A percentile compares a stretch with the other conserved stretches of the same genome.
Evolutionary conservation across 2,113 vertebrate species (phyloP).

Genomic region (Psittacus erithacus): DNA sequence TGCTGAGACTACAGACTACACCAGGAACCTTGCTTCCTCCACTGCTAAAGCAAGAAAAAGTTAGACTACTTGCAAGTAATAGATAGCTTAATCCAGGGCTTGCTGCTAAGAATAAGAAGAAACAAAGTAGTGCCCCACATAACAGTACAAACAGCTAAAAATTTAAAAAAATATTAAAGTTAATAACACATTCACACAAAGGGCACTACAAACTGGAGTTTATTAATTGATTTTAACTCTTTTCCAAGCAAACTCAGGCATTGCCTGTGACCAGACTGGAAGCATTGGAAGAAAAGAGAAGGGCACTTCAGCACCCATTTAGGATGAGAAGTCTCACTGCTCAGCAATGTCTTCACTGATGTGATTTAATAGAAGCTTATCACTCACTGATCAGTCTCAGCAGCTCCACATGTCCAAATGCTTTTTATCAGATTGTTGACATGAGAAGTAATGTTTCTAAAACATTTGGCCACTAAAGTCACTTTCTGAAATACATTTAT

Average conservation of each 20-base stretch:
- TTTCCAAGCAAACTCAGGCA: accelerated
- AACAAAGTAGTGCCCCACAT: background rate
- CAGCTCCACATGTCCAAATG: background rate
- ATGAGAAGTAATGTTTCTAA: background rate
- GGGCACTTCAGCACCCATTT: background rate
- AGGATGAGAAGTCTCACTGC: background rate
- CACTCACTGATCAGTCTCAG: background rate
- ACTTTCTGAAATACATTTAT: background rate
- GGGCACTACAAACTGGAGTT: background rate
- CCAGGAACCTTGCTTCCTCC: background rate
- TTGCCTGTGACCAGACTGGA: background rate
- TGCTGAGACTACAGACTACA: background rate
- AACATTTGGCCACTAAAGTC: background rate
- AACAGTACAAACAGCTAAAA: background rate
- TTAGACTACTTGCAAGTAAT: background rate
- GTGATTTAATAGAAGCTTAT: background rate
- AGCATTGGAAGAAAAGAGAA: background rate
- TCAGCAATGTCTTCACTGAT: background rate
- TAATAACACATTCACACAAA: background rate
- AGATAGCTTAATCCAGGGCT: background rate
- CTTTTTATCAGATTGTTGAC: background rate
- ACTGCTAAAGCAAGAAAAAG: background rate
- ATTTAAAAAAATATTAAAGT: background rate
- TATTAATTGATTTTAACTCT: background rate
- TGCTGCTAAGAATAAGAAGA: background rate